Evolutionary conservation across 2,113 vertebrate genomes (phyloP).

Genomic region (Nannobrachium achirus): DNA sequence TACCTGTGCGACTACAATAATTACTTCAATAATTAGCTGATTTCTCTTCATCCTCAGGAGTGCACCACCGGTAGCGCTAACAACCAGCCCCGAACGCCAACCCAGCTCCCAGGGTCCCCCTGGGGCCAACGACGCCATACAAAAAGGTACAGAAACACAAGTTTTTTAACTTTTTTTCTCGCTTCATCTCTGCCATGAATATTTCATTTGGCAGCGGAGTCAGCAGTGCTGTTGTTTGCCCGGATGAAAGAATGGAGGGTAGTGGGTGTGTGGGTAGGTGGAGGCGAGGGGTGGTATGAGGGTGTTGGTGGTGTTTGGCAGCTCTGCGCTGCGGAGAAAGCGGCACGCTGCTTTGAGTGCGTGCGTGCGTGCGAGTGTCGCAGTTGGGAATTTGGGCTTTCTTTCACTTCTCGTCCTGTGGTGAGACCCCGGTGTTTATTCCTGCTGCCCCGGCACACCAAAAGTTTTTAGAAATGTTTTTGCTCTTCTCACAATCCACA

Average conservation of each 20-base stretch:
- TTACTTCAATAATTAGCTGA: constrained; percentile 8
- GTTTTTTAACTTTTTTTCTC: constrained; percentile 52
- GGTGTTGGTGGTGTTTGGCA: constrained; percentile 6
- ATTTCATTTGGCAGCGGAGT: constrained; percentile 66
- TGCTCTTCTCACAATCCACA: constrained; percentile 62
- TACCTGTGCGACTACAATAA: constrained; percentile 16
- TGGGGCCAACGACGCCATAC: constrained; percentile 51
- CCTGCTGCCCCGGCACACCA: constrained; percentile 47
- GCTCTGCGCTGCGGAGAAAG: constrained; percentile 29
- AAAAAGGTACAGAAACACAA: constrained; percentile 70
- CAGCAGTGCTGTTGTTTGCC: constrained; percentile 61
- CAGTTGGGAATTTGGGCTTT: constrained; percentile 37
- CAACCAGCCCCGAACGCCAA: constrained; percentile 61
- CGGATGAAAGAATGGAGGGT: constrained; percentile 60
- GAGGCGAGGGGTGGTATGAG: constrained; percentile 6
- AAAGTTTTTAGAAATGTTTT: constrained; percentile 65
- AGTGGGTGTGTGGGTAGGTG: constrained; percentile 5
- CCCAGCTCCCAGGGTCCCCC: constrained; percentile 58
- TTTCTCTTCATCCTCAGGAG: constrained; percentile 65
- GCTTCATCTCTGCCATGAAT: constrained; percentile 71
- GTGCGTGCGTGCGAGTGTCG: constrained; percentile 41
- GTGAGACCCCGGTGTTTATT: constrained; percentile 49
- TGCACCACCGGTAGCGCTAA: constrained; percentile 36
- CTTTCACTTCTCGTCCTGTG: constrained; percentile 62
- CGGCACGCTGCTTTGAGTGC: constrained; percentile 40